Conservation (phyloP, 1,140 invertebrate species). For the Aphaenogaster rudis region DNA sequence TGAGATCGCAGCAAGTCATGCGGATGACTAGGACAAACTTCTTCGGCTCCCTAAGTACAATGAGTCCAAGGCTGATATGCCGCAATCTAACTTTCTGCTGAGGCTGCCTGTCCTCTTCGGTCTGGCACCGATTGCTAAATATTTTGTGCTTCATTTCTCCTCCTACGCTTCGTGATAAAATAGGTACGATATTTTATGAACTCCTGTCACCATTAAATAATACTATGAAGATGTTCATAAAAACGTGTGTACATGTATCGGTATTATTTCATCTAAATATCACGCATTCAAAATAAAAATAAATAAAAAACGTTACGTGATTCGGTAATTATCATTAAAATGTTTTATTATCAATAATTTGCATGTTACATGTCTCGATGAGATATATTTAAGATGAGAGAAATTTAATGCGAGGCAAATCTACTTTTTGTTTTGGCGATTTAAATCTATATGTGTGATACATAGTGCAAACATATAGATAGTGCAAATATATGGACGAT, state of each 20-base stretch:
- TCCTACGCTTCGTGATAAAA: conserved; percentile 3
- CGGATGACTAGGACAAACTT: conserved; percentile 48
- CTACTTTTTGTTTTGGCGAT: neutral
- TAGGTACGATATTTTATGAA: neutral
- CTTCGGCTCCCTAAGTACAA: conserved; percentile 76
- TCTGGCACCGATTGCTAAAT: conserved; percentile 77
- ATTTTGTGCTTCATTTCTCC: conserved; percentile 68
- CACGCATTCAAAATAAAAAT: neutral
- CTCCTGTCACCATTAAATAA: neutral
- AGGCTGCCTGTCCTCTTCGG: conserved; percentile 61
- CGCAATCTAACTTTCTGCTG: conserved; percentile 77
- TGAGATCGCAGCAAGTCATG: conserved; percentile 27
- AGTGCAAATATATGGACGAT: neutral
- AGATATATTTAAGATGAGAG: neutral
- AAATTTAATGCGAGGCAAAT: neutral
- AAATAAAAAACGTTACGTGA: conserved; percentile 3
- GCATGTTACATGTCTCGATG: neutral
- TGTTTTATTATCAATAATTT: neutral
- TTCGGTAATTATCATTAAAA: neutral
- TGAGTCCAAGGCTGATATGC: conserved; percentile 79
- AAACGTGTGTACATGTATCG: neutral
- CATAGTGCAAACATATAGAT: neutral
- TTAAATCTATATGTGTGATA: neutral
- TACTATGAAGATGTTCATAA: neutral
- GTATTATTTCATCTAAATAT: neutral